phyloP scores from a whole-genome alignment of 2,113 vertebrate species.

The Garra rufa region DNA sequence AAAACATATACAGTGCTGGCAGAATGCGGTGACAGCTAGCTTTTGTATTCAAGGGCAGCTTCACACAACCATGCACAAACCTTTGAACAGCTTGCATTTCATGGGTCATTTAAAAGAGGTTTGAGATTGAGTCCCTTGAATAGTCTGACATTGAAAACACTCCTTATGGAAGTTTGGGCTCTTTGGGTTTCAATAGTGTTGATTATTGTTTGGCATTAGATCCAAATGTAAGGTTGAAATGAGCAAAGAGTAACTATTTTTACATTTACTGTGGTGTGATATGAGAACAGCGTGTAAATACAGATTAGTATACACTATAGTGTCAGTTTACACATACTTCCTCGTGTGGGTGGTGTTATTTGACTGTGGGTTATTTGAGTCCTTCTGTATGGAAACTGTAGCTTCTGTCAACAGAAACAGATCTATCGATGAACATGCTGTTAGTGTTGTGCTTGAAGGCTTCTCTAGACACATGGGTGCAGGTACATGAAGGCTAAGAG shows the following conservation, averaged over 20 bases:
- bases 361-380: background rate
- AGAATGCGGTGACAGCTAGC: background rate
- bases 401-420: slow-evolving; percentile 20
- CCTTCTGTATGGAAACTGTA: slow-evolving; percentile 16
- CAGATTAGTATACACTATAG: background rate
- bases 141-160: background rate
- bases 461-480: background rate
- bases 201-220: background rate
- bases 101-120: background rate
- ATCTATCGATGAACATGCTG: background rate
- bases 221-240: background rate
- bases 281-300: background rate
- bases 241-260: background rate
- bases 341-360: slow-evolving; percentile 8
- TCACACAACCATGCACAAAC: background rate
- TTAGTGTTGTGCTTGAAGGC: background rate
- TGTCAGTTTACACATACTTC: background rate
- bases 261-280: background rate
- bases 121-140: background rate
- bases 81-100: background rate
- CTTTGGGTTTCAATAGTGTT: background rate
- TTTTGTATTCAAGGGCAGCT: slow-evolving; percentile 10
- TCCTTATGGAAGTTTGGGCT: background rate
- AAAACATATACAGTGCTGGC: background rate
- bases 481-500: background rate